Percentiles rank a stretch among this genome's conserved stretches.
phyloP scores from a whole-genome alignment of 2,113 vertebrate genomes.

The Piaya cayana region DNA sequence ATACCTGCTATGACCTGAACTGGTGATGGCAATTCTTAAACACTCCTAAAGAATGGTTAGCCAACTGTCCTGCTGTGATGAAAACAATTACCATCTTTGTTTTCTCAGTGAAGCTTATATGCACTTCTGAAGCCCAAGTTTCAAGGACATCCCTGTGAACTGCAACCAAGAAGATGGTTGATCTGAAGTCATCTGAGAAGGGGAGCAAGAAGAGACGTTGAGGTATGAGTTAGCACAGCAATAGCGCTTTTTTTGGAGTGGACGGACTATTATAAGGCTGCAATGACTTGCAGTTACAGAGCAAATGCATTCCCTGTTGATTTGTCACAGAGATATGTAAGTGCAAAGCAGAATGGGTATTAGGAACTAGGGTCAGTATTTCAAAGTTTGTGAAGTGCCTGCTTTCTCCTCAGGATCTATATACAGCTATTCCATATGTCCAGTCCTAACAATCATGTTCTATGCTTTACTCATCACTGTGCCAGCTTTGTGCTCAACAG shows the following conservation, averaged over 20 bases:
- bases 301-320: not conserved
- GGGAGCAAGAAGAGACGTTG: not conserved
- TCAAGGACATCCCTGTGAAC: not conserved
- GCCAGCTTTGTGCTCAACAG: not conserved
- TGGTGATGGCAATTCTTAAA: not conserved
- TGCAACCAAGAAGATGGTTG: not conserved
- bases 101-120: not conserved
- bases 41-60: not conserved
- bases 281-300: not conserved
- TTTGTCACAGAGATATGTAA: not conserved
- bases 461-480: not conserved
- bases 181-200: not conserved
- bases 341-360: not conserved
- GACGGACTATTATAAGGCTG: not conserved
- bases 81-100: not conserved
- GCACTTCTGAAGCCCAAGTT: not conserved
- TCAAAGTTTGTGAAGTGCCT: not conserved
- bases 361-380: not conserved
- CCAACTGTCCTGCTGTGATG: not conserved
- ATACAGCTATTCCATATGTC: not conserved
- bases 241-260: not conserved
- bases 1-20: not conserved
- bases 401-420: not conserved
- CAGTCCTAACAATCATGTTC: not conserved
- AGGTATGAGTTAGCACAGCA: not conserved